Base-by-base conservation (phyloP, 1,140 invertebrate species). In the Alviniconcha marisindica region DNA sequence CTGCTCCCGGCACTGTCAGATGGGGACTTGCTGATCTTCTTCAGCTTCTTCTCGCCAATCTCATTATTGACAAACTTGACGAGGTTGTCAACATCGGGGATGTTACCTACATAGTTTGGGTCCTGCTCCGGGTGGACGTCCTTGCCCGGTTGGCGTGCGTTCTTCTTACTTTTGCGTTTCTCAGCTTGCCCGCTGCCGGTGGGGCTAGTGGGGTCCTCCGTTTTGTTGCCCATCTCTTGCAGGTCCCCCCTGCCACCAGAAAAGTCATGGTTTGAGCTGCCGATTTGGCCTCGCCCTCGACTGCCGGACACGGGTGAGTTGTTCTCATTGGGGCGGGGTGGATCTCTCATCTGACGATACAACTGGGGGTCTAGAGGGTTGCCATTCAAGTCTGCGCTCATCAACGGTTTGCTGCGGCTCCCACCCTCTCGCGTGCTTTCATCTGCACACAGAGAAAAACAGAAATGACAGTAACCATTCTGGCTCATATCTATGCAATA, bases 321-420 rank as follows among this genome's bases (percentile, higher is more conserved):
- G 63, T 63, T 83, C 18, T 77, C 28, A 36, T 83, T 40, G 51
- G 51, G 28, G 28, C 77, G 40, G 76, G 87, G 83, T 74, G 80
- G 38, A 66, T 88, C 85, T 88, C 89, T 88, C 89, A 89, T 88
- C 51, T 85, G 85, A 83, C n/a, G 84, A 81, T 89, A 88, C 42
- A 36, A 42, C 71, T 48, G 5, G 44, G 24, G 36, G 79, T 56
- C 63, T 36, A 73, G 21, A 28, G 84, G 84, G 74, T 87, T 87
- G 73, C 87, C 87, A 82, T 87, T 87, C 54, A 79, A 83, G 33
- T 87, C 87, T 40, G 66, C 42, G 54, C 48, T 79, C 80, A 78
- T 76, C 63, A 56, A 40, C 10, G 66, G 60, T 56, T 85, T 82
- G 40, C n/a, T 5, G 18, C 33, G n/a, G 44, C 28, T 76, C 44